A percentile compares a stretch with the other conserved stretches of the same genome.
Evolutionary conservation across 2,888 invertebrate genomes (phyloP).

Genomic region (Argyresthia goedartella): DNA sequence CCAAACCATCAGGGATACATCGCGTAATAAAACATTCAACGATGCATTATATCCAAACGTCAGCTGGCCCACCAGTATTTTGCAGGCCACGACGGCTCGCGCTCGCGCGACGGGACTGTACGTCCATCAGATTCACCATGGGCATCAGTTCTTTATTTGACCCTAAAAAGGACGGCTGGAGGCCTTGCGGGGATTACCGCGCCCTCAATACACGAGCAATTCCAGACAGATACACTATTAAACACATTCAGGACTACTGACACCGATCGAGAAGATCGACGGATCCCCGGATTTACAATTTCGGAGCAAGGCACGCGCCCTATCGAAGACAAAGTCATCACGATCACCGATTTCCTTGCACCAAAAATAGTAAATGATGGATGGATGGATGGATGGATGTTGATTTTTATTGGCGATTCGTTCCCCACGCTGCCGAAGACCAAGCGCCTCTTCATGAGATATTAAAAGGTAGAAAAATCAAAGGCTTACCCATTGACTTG

Average conservation of each 20-base stretch:
- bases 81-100: too few species aligned
- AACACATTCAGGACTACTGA: slow-evolving; percentile 8
- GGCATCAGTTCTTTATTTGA: too few species aligned
- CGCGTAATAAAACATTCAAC: neutral
- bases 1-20: neutral
- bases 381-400: slow-evolving; percentile 18
- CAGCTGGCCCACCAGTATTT: neutral
- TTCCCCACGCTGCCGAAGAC: slow-evolving; percentile 16
- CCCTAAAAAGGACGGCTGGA: too few species aligned
- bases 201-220: too few species aligned
- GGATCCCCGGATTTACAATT: slow-evolving; percentile 12
- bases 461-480: neutral
- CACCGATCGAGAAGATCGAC: slow-evolving; percentile 5
- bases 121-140: too few species aligned
- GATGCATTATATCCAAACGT: neutral
- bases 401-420: too few species aligned
- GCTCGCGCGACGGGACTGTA: too few species aligned
- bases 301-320: slow-evolving; percentile 9
- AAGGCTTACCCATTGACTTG: neutral
- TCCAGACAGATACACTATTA: slow-evolving; percentile 8
- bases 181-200: too few species aligned
- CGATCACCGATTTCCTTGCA: neutral
- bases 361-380: neutral
- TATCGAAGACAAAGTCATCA: neutral
- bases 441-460: neutral